These are phyloP conservation scores for Argyresthia albistria DNA, from an alignment of 2,888 invertebrate species.

Conservation along the genomic window DNA sequence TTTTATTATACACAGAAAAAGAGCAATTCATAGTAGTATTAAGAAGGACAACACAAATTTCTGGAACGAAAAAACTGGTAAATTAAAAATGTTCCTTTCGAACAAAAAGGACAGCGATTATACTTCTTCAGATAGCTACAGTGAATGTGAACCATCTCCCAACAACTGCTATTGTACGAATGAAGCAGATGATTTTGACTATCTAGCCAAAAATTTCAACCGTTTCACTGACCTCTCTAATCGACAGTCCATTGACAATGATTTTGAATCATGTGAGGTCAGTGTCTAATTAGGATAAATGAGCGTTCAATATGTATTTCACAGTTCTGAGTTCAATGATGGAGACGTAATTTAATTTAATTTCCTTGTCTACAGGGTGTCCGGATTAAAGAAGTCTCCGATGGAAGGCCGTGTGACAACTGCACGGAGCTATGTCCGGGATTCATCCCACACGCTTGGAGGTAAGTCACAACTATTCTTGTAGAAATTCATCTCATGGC, in stretches of 20 bases:
- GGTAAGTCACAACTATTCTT: constrained; percentile 75
- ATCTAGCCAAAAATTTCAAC: neutral
- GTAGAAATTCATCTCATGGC: neutral
- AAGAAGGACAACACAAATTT: constrained; percentile 35
- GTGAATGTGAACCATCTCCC: constrained; percentile 38
- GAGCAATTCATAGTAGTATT: constrained; percentile 25
- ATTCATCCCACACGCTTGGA: constrained; percentile 88
- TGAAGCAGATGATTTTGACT: neutral
- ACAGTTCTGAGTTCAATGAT: neutral
- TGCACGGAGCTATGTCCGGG: constrained; percentile 88
- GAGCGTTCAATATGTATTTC: too few relatives aligned
- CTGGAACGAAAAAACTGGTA: constrained; percentile 49
- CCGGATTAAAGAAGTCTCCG: constrained; percentile 88
- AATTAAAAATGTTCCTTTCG: constrained; percentile 45
- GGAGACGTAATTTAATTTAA: neutral
- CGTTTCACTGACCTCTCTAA: neutral
- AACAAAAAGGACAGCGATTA: constrained; percentile 47
- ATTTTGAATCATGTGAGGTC: constrained; percentile 17
- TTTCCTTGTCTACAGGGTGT: constrained; percentile 78
- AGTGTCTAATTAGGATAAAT: constrained; percentile 6
- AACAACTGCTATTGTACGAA: neutral
- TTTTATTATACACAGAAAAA: constrained; percentile 54
- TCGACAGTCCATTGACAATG: neutral
- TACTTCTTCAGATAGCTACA: constrained; percentile 59
- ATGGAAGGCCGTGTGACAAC: constrained; percentile 88